These are phyloP conservation scores for Acleris literana DNA, from an alignment of 2,888 invertebrate species.

Conservation along the genomic window DNA sequence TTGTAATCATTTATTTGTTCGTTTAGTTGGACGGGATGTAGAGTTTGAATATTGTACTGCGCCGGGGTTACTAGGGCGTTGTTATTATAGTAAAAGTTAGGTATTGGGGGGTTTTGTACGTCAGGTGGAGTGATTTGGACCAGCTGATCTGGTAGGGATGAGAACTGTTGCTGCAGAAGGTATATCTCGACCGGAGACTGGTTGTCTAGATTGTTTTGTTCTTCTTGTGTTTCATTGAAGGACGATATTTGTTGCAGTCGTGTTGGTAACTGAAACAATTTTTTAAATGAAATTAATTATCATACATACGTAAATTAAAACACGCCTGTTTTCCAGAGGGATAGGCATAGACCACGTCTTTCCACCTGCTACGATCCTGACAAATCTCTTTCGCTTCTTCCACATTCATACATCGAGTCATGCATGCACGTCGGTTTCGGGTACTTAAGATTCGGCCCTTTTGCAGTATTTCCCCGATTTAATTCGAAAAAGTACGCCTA, in stretches of 20 bases:
- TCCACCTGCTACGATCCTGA: too few relatives aligned
- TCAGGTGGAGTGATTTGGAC: slow-evolving; percentile 43
- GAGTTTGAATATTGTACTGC: slow-evolving; percentile 53
- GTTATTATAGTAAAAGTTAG: slow-evolving; percentile 46
- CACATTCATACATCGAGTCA: too few relatives aligned
- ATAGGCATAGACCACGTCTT: too few relatives aligned
- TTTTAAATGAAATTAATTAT: background rate
- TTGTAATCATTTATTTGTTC: slow-evolving; percentile 25
- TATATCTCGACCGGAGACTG: slow-evolving; percentile 58
- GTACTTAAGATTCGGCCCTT: too few relatives aligned
- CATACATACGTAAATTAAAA: background rate
- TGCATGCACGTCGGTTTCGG: too few relatives aligned
- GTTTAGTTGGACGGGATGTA: slow-evolving; percentile 42
- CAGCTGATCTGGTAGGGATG: slow-evolving; percentile 45
- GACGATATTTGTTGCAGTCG: slow-evolving; percentile 36
- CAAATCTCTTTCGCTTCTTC: too few relatives aligned
- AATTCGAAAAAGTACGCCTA: too few relatives aligned
- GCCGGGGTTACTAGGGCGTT: slow-evolving; percentile 44
- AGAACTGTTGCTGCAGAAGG: slow-evolving; percentile 62
- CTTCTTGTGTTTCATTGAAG: slow-evolving; percentile 14
- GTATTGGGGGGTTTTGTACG: slow-evolving; percentile 43
- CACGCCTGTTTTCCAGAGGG: too few relatives aligned
- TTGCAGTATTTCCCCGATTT: too few relatives aligned
- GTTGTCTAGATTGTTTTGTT: slow-evolving; percentile 10
- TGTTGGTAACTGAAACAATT: slow-evolving; percentile 38